Percentiles rank a stretch among this genome's conserved stretches.
Evolutionary conservation across 2,113 vertebrate species (phyloP).

Genomic region (Elephantulus edwardii): DNA sequence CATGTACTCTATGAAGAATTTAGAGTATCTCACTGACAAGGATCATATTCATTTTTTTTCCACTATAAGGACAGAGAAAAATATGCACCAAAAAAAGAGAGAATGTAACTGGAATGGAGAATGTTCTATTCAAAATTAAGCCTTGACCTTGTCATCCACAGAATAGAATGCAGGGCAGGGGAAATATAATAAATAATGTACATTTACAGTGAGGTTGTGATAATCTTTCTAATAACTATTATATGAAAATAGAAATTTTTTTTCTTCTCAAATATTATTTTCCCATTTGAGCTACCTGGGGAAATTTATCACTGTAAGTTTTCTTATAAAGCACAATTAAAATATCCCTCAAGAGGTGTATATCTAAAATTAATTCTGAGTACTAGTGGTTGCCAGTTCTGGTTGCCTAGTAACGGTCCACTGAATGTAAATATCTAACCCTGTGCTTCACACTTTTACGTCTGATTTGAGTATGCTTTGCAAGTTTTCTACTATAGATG

Average conservation of each 20-base stretch:
- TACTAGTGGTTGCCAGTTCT: not conserved
- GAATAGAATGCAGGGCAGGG: not conserved
- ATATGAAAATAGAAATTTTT: slow-evolving; percentile 12
- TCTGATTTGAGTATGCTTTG: not conserved
- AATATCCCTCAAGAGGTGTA: not conserved
- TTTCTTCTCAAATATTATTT: slow-evolving; percentile 16
- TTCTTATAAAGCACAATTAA: slow-evolving; percentile 48
- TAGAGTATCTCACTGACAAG: not conserved
- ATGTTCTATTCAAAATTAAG: not conserved
- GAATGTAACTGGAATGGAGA: not conserved
- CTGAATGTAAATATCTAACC: not conserved
- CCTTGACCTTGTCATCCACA: not conserved
- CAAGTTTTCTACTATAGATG: not conserved
- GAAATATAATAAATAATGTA: not conserved
- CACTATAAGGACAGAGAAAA: not conserved
- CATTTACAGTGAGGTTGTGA: not conserved
- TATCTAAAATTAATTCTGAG: slow-evolving; percentile 31
- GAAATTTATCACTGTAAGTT: slow-evolving; percentile 36
- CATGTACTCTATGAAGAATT: not conserved
- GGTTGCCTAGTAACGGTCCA: not conserved
- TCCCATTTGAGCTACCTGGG: not conserved
- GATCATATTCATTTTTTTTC: not conserved
- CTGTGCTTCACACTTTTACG: not conserved
- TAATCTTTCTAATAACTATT: slow-evolving; percentile 8
- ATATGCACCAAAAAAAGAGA: not conserved